These are phyloP conservation scores for Oligia latruncula DNA, from an alignment of 2,888 invertebrate genomes.

Conservation along the genomic window DNA sequence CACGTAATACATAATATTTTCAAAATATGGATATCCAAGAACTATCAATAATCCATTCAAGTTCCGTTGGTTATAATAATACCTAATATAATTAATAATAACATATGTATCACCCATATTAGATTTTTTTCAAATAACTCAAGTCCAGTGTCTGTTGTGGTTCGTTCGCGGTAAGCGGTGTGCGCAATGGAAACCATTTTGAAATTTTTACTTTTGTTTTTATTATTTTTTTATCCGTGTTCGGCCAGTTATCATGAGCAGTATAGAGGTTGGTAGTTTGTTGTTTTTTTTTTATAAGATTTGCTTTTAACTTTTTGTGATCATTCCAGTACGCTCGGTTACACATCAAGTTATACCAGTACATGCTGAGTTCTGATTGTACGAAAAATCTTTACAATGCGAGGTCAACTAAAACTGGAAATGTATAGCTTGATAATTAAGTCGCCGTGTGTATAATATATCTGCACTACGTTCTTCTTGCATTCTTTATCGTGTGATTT, in stretches of 20 bases:
- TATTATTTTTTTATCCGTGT: constrained; percentile 63
- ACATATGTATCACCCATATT: constrained; percentile 3
- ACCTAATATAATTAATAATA: neutral
- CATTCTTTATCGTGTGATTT: neutral
- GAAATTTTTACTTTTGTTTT: constrained; percentile 47
- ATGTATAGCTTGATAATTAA: too few species aligned
- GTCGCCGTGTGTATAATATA: too few species aligned
- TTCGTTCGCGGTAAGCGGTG: neutral
- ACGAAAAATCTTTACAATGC: neutral
- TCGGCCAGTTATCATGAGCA: constrained; percentile 82
- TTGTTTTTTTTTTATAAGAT: neutral
- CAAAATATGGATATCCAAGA: constrained; percentile 43
- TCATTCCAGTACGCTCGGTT: neutral
- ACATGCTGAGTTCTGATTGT: neutral
- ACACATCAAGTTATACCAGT: too few species aligned
- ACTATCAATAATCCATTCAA: constrained; percentile 59
- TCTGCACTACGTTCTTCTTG: neutral
- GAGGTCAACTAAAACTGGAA: neutral
- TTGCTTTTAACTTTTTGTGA: neutral
- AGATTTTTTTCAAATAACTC: constrained; percentile 23
- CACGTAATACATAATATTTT: constrained; percentile 54
- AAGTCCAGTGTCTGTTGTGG: neutral
- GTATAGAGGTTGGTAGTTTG: constrained; percentile 78
- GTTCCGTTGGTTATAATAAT: constrained; percentile 34
- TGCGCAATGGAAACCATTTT: constrained; percentile 30